Evolutionary conservation across 2,888 invertebrate genomes (phyloP).

Genomic region (Apamea monoglypha): DNA sequence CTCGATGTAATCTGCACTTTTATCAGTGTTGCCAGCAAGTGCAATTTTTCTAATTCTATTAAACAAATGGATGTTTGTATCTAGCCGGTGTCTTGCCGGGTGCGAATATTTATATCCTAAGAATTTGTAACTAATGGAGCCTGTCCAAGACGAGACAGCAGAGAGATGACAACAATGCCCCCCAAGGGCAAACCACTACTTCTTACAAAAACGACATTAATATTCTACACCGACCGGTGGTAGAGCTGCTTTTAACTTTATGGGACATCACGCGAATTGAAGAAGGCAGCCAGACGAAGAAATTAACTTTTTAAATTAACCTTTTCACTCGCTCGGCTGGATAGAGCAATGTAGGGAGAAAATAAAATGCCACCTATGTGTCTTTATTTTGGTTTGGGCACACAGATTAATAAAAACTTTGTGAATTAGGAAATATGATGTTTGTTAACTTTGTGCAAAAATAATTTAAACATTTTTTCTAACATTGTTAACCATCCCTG

Average conservation of each 20-base stretch:
- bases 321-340: conserved; percentile 64
- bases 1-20: conserved; percentile 31
- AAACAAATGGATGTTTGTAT: conserved; percentile 66
- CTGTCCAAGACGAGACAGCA: conserved; percentile 81
- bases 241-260: conserved; percentile 79
- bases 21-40: conserved; percentile 32
- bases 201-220: conserved; percentile 82
- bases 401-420: conserved; percentile 40
- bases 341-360: conserved; percentile 49
- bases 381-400: conserved; percentile 49
- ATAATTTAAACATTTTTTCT: background rate
- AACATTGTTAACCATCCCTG: background rate
- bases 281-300: conserved; percentile 72
- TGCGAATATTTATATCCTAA: conserved; percentile 76
- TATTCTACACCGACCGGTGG: conserved; percentile 75
- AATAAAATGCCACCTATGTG: conserved; percentile 59
- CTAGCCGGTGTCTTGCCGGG: conserved; percentile 47
- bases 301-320: conserved; percentile 77
- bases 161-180: conserved; percentile 78
- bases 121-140: conserved; percentile 84
- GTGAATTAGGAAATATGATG: conserved; percentile 1
- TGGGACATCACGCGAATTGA: conserved; percentile 77
- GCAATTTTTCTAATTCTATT: conserved; percentile 60
- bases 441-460: background rate
- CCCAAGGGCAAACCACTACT: conserved; percentile 74